Conservation (phyloP, 2,888 invertebrate species). For the Serripes groenlandicus region DNA sequence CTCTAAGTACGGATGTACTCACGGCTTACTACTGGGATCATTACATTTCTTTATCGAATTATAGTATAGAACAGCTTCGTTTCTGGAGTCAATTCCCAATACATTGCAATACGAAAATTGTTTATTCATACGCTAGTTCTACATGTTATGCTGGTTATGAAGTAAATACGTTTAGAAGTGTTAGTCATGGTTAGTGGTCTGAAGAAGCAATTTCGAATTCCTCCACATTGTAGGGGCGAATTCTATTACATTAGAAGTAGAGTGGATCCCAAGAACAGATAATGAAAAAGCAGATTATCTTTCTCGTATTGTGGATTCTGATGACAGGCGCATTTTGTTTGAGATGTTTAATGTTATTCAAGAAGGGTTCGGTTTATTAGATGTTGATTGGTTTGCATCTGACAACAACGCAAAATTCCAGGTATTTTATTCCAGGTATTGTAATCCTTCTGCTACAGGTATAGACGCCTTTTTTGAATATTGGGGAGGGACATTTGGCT, state of each 20-base stretch:
- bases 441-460: conserved; percentile 34
- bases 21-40: conserved; percentile 27
- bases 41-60: conserved; percentile 14
- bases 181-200: conserved; percentile 55
- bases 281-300: conserved; percentile 51
- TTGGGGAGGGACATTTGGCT: conserved; percentile 27
- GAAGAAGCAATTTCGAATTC: too few species aligned
- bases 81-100: conserved; percentile 48
- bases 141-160: conserved; percentile 48
- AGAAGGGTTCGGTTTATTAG: conserved; percentile 11
- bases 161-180: conserved; percentile 25
- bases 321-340: conserved; percentile 56
- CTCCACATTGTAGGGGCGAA: too few species aligned
- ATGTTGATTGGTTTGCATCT: conserved; percentile 50
- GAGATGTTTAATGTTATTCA: conserved; percentile 24
- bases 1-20: conserved; percentile 31
- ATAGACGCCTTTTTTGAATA: conserved; percentile 40
- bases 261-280: conserved; percentile 52
- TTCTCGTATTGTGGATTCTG: conserved; percentile 40
- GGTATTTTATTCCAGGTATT: conserved; percentile 44
- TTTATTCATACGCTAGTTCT: conserved; percentile 37
- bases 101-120: conserved; percentile 37
- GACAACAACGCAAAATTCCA: conserved; percentile 34
- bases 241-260: too few species aligned
- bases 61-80: conserved; percentile 17